These are phyloP conservation scores for Halichoeres trimaculatus DNA, from an alignment of 2,113 vertebrate genomes.

Conservation along the genomic window DNA sequence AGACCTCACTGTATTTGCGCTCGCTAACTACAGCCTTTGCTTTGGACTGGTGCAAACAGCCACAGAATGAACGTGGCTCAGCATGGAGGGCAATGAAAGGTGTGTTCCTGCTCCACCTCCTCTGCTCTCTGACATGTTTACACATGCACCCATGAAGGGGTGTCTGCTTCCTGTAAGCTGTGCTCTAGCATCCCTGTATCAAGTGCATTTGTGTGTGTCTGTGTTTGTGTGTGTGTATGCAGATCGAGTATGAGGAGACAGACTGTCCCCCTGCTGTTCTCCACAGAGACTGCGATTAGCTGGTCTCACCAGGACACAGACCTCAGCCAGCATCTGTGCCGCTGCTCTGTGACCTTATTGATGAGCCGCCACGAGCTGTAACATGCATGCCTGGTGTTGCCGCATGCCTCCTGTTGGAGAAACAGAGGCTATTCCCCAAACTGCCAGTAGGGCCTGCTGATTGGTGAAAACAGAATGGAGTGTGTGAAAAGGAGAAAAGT, in stretches of 20 bases:
- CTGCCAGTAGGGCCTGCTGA: no score
- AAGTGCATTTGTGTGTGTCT: background rate
- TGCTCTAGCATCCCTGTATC: constrained; percentile 7
- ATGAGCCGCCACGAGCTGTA: constrained; percentile 43
- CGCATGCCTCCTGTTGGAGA: constrained; percentile 41
- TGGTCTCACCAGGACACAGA: constrained; percentile 69
- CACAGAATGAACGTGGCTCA: constrained; percentile 19
- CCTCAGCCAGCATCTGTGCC: constrained; percentile 61
- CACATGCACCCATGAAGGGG: background rate
- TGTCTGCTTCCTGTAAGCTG: constrained; percentile 24
- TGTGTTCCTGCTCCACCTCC: constrained; percentile 29
- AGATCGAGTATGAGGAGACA: constrained; percentile 44
- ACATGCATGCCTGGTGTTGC: constrained; percentile 30
- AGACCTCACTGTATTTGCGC: constrained; percentile 4
- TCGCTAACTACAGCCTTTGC: background rate
- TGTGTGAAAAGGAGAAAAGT: no score
- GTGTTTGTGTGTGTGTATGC: constrained; percentile 23
- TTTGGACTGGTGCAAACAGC: background rate
- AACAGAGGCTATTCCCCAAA: background rate
- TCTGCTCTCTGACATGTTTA: constrained; percentile 40
- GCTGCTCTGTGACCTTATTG: constrained; percentile 56
- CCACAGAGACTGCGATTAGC: constrained; percentile 72
- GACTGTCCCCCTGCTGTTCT: constrained; percentile 52
- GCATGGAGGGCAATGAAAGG: constrained; percentile 23
- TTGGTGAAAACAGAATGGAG: no score